phyloP scores from a whole-genome alignment of 2,888 invertebrate species.

The Heliothis peltigera region DNA sequence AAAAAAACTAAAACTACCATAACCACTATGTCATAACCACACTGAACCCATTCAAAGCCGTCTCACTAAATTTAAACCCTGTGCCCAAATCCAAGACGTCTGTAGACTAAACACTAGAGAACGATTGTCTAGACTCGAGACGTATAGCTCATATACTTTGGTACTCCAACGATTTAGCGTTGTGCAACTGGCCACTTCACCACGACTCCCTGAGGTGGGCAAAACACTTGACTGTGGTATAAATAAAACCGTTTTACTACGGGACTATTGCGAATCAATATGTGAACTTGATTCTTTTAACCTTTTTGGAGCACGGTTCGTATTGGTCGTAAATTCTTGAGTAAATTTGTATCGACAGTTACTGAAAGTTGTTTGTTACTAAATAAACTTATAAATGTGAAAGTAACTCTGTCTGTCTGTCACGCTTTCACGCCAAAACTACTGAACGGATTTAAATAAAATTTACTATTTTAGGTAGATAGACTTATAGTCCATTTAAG shows the following conservation, averaged over 20 bases:
- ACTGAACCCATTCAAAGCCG: neutral
- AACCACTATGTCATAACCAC: neutral
- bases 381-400: too few relatives aligned
- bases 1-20: too few relatives aligned
- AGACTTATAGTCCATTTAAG: too few relatives aligned
- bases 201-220: slow-evolving; percentile 50
- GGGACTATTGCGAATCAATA: slow-evolving; percentile 21
- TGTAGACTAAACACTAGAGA: slow-evolving; percentile 50
- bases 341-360: neutral
- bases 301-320: slow-evolving; percentile 20
- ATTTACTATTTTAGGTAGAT: too few relatives aligned
- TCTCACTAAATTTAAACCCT: slow-evolving; percentile 19
- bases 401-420: too few relatives aligned
- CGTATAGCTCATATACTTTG: slow-evolving; percentile 50
- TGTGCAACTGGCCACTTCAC: slow-evolving; percentile 62
- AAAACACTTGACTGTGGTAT: slow-evolving; percentile 68
- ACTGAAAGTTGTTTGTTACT: too few relatives aligned
- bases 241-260: slow-evolving; percentile 56
- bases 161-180: slow-evolving; percentile 55
- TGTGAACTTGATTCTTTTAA: slow-evolving; percentile 24
- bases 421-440: too few relatives aligned
- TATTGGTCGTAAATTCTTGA: neutral
- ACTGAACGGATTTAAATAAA: too few relatives aligned
- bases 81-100: slow-evolving; percentile 29
- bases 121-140: slow-evolving; percentile 62